Conservation (phyloP, 2,797 vertebrate genomes). For the Alauda arvensis region DNA sequence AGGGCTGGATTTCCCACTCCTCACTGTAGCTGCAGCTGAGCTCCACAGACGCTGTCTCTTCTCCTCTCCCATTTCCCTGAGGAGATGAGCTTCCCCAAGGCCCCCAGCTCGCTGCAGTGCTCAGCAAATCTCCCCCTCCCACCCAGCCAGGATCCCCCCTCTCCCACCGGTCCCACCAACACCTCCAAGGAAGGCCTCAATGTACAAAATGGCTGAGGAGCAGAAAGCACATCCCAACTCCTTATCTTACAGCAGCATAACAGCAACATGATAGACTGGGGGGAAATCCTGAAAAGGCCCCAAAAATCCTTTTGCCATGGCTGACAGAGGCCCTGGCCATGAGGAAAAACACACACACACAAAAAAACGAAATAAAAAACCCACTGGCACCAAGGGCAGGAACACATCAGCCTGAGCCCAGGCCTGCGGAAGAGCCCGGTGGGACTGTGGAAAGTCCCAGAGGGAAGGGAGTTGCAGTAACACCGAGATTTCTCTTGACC, state of each 20-base stretch:
- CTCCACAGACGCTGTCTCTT: background rate
- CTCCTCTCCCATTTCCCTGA: background rate
- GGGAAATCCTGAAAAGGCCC: rapidly evolving
- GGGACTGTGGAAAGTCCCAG: constrained; percentile 41
- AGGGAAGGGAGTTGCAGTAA: constrained; percentile 49
- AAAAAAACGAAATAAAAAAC: rapidly evolving
- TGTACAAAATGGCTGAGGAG: constrained; percentile 56
- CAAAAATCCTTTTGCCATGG: background rate
- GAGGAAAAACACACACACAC: background rate
- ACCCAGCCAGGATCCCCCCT: background rate
- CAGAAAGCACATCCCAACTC: background rate
- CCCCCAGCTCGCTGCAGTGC: background rate
- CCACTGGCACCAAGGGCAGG: rapidly evolving
- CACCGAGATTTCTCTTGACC: constrained; percentile 16
- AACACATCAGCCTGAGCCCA: background rate
- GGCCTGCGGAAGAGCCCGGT: background rate
- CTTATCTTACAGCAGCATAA: background rate
- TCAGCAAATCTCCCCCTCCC: background rate
- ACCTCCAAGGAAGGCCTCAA: background rate
- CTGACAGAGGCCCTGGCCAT: background rate
- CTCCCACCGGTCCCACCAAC: background rate
- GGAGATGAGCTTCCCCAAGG: background rate
- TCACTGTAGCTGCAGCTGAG: rapidly evolving
- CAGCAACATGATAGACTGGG: background rate
- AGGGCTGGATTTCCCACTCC: background rate